These are phyloP conservation scores for Platysteira castanea DNA, from an alignment of 2,113 vertebrate genomes.

Conservation along the genomic window DNA sequence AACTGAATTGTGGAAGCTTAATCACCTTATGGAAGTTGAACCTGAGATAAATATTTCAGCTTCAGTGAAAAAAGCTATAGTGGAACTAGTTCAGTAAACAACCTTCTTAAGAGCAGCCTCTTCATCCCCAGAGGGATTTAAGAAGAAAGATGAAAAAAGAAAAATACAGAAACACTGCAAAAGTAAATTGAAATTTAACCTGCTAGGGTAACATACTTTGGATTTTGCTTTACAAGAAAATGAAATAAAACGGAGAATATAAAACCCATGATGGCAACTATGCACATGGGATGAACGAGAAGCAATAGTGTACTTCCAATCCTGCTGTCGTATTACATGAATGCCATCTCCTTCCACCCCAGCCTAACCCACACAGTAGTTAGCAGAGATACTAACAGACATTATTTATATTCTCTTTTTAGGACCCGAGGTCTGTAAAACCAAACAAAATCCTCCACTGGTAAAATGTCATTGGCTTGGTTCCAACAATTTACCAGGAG, in stretches of 20 bases:
- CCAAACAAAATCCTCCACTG: not conserved
- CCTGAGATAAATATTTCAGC: not conserved
- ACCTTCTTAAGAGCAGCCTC: not conserved
- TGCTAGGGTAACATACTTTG: not conserved
- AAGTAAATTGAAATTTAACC: conserved; percentile 41
- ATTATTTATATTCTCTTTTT: not conserved
- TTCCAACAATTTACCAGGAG: conserved; percentile 12
- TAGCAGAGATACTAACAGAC: not conserved
- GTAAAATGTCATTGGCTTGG: not conserved
- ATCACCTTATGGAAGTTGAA: not conserved
- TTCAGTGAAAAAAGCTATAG: not conserved
- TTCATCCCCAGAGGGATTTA: not conserved
- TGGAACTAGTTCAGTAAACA: not conserved
- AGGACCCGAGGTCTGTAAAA: not conserved
- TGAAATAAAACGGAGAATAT: not conserved
- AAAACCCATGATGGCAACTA: not conserved
- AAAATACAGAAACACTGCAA: not conserved
- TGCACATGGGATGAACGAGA: not conserved
- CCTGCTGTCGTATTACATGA: accelerated
- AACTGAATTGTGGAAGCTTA: not conserved
- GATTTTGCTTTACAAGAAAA: not conserved
- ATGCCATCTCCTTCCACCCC: not conserved
- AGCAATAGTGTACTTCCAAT: not conserved
- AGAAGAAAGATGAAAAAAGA: not conserved
- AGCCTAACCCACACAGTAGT: not conserved